Conservation (phyloP, 2,113 vertebrate species). For the Cryptotis parvus region DNA sequence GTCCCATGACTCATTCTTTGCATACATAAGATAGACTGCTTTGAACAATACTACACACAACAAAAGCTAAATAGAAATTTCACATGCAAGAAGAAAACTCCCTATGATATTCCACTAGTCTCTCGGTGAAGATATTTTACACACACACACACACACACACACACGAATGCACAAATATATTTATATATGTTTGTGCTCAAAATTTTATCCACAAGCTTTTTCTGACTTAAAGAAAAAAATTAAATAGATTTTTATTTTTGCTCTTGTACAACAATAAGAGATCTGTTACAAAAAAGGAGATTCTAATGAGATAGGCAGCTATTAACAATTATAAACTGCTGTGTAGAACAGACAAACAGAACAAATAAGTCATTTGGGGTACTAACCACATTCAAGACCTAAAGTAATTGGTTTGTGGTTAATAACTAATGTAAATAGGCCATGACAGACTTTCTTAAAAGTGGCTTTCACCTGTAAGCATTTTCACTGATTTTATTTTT, state of each 20-base stretch:
- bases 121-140: neutral
- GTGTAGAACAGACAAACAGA: slow-evolving; percentile 66
- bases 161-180: no score
- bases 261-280: slow-evolving; percentile 46
- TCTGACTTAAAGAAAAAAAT: slow-evolving; percentile 60
- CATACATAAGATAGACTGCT: neutral
- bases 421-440: slow-evolving; percentile 78
- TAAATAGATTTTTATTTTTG: slow-evolving; percentile 52
- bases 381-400: slow-evolving; percentile 69
- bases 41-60: neutral
- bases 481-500: slow-evolving; percentile 63
- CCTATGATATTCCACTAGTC: neutral
- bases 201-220: slow-evolving; percentile 37
- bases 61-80: slow-evolving; percentile 17
- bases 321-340: slow-evolving; percentile 62
- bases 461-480: slow-evolving; percentile 24
- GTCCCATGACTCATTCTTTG: neutral
- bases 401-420: slow-evolving; percentile 79
- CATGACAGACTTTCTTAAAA: slow-evolving; percentile 53
- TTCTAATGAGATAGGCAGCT: slow-evolving; percentile 51
- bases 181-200: neutral
- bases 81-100: neutral
- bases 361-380: slow-evolving; percentile 64
- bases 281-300: slow-evolving; percentile 41
- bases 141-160: neutral